phyloP scores from a whole-genome alignment of 37 sponge, comb jelly and placozoan genomes.

The Eunapius fragilis region DNA sequence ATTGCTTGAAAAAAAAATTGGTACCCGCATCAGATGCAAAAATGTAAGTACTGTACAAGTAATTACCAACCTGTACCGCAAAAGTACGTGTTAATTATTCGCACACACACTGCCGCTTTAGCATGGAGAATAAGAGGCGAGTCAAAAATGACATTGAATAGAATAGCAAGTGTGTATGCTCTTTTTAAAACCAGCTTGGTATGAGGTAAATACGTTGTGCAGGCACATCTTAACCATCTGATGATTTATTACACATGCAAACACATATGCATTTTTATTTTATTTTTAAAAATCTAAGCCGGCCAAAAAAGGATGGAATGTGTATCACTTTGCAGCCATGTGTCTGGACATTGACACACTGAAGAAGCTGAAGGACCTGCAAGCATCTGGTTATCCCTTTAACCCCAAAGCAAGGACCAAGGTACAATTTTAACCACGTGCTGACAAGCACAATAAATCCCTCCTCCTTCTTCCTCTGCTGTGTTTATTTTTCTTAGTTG shows the following conservation, averaged over 20 bases:
- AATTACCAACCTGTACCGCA: background rate
- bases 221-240: too few relatives aligned
- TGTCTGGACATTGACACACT: background rate
- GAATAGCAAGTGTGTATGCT: too few relatives aligned
- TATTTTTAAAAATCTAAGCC: background rate
- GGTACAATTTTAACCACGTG: background rate
- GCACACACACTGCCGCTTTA: constrained; percentile 3
- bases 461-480: too few relatives aligned
- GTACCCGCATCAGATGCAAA: background rate
- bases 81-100: background rate
- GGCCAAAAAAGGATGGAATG: constrained; percentile 12
- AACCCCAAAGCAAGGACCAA: background rate
- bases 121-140: too few relatives aligned
- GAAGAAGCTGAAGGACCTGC: background rate
- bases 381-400: background rate
- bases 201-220: too few relatives aligned
- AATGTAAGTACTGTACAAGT: background rate
- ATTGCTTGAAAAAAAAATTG: background rate
- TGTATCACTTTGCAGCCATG: constrained; percentile 12
- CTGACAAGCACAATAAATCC: too few relatives aligned
- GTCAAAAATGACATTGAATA: too few relatives aligned
- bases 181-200: too few relatives aligned
- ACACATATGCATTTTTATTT: background rate
- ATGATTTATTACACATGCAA: too few relatives aligned
- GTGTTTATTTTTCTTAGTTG: background rate